Evolutionary conservation across 2,113 vertebrate species (phyloP).

Genomic region (Chionomys nivalis): DNA sequence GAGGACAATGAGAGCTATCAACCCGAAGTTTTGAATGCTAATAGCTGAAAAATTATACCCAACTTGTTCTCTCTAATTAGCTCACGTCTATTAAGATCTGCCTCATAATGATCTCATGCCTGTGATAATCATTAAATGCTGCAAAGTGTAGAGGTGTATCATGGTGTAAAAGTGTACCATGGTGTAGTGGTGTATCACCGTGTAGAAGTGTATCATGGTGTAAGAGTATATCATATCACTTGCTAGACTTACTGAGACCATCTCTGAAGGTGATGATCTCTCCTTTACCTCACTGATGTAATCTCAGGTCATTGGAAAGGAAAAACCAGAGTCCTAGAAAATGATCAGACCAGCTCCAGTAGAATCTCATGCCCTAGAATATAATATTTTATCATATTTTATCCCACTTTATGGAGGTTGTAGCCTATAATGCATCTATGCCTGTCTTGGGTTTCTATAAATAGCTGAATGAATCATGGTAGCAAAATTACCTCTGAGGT

Average conservation of each 20-base stretch:
- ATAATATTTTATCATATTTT: not conserved
- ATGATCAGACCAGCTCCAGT: not conserved
- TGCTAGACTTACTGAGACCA: not conserved
- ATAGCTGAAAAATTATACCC: not conserved
- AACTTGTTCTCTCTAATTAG: not conserved
- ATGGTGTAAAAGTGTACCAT: not conserved
- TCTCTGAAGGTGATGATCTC: not conserved
- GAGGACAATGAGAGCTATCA: not conserved
- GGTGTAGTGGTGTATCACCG: rapidly evolving
- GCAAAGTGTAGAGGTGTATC: not conserved
- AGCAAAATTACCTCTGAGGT: not conserved
- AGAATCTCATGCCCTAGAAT: not conserved
- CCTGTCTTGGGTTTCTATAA: not conserved
- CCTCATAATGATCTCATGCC: not conserved
- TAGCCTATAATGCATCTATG: not conserved
- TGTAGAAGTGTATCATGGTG: not conserved
- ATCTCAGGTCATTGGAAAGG: not conserved
- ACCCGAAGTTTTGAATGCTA: not conserved
- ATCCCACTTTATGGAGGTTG: not conserved
- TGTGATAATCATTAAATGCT: not conserved
- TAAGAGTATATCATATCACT: not conserved
- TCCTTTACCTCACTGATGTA: not conserved
- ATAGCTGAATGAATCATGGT: not conserved
- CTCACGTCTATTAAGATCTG: not conserved
- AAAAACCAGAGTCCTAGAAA: not conserved